Base-by-base conservation (phyloP, 2,113 vertebrate genomes). In the Nycticebus coucang region DNA sequence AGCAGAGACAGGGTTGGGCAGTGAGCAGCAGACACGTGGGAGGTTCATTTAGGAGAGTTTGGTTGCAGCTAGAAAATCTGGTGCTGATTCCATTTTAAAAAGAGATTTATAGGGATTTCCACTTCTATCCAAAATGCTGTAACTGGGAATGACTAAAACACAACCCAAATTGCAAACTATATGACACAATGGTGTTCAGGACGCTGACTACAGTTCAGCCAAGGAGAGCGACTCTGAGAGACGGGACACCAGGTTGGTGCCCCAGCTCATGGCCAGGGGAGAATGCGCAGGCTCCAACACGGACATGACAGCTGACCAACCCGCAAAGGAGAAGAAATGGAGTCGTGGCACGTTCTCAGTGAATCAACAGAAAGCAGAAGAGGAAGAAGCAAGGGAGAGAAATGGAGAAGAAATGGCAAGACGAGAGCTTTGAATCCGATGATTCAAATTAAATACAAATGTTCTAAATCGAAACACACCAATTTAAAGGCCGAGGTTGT, bases 371-470 rank as follows among this genome's bases (percentile, higher is more conserved):
- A 72, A 37, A 85, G 74, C 64, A 17, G 82, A 26, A 33, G 53
- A 83, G 37, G 24, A 22, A 82, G 33, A 66, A 45, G 35, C 45
- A 59, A 0, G 4, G 7, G 37, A 17, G 15, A 2, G 7, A 19
- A 19, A 0, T 0, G 17, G 45, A 24, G 26, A 8, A 5, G 19
- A 57, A 35, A 37, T 5, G 66, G 86, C n/a, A 10, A 60, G 7
- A n/a, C 0, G 37, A 11, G 2, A 13, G 13, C 55, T 1, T n/a
- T 1, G 5, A 66, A 24, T 5, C 17, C n/a, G 59, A 0, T 3
- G 35, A 2, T 7, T 9, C 19, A 12, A n/a, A 59, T 19, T 8
- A 50, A 17, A 45, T 24, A 2, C 0, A 21, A 60, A 71, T 33
- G 77, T 37, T 11, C 41, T 11, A 45, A 7, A 28, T 11, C 41